Evolutionary conservation across 30 jellyfish, hydroid and myxozoan species (phyloP).

Genomic region (Hydractinia echinata): DNA sequence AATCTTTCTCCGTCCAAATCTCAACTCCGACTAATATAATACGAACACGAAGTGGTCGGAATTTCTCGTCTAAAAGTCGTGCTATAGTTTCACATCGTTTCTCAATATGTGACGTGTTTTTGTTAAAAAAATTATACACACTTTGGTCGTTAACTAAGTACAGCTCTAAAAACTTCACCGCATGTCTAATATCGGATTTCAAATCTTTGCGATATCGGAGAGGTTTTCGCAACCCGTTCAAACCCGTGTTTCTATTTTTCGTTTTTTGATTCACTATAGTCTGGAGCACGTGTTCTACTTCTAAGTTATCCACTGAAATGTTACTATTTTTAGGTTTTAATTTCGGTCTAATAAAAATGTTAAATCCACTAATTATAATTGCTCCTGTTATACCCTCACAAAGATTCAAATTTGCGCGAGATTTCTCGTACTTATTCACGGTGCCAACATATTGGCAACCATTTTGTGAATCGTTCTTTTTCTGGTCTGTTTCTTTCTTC

Average conservation of each 20-base stretch:
- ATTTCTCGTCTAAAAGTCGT: slow-evolving; percentile 53
- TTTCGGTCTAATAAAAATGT: too few relatives aligned
- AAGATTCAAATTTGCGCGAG: background rate
- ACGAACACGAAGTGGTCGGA: slow-evolving; percentile 51
- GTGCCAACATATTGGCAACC: background rate
- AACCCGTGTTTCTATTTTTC: too few relatives aligned
- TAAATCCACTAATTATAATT: background rate
- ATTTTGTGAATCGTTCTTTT: background rate
- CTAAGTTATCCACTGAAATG: too few relatives aligned
- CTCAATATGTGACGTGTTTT: slow-evolving; percentile 33
- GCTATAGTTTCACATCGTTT: slow-evolving; percentile 56
- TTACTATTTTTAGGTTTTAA: too few relatives aligned
- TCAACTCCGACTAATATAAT: slow-evolving; percentile 62
- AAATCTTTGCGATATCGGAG: too few relatives aligned
- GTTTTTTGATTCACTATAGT: too few relatives aligned
- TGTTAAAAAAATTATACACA: slow-evolving; percentile 40
- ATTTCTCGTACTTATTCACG: background rate
- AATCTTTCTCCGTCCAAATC: slow-evolving; percentile 56
- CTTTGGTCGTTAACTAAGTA: slow-evolving; percentile 63
- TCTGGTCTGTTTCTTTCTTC: background rate
- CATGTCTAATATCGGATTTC: background rate
- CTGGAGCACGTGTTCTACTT: too few relatives aligned
- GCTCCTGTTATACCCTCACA: background rate
- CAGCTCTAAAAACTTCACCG: slow-evolving; percentile 59
- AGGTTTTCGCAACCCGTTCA: too few relatives aligned